A percentile compares a stretch with the other conserved stretches of the same genome.
phyloP scores from a whole-genome alignment of 2,888 invertebrate species.

The Asteroscopus sphinx region DNA sequence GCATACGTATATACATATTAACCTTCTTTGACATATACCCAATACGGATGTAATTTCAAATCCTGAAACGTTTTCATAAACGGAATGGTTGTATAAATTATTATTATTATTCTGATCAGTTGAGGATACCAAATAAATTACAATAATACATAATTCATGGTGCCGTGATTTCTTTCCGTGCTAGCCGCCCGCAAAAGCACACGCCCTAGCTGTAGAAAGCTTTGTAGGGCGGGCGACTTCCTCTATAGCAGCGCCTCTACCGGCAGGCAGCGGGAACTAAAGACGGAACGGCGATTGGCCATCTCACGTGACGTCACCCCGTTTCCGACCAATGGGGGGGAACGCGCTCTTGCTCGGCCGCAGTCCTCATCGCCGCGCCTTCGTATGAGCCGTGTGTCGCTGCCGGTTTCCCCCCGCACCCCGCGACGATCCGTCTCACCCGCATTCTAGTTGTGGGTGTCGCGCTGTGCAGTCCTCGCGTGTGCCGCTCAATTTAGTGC shows the following conservation, averaged over 20 bases:
- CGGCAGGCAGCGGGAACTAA: conserved; percentile 71
- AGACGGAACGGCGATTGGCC: conserved; percentile 74
- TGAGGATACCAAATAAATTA: conserved; percentile 47
- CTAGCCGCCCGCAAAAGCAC: conserved; percentile 82
- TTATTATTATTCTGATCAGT: conserved; percentile 50
- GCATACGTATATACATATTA: conserved; percentile 56
- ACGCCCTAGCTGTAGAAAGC: conserved; percentile 88
- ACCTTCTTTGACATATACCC: conserved; percentile 70
- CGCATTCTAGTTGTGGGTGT: conserved; percentile 90
- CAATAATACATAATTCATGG: conserved; percentile 64
- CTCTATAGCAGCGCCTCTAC: conserved; percentile 77
- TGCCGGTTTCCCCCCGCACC: conserved; percentile 80
- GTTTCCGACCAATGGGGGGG: conserved; percentile 82
- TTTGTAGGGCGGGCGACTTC: conserved; percentile 87
- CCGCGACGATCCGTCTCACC: conserved; percentile 81
- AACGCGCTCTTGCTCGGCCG: conserved; percentile 82
- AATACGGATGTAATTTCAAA: conserved; percentile 53
- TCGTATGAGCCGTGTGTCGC: conserved; percentile 86
- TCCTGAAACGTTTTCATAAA: conserved; percentile 35
- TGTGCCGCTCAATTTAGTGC: conserved; percentile 87
- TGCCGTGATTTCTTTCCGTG: conserved; percentile 69
- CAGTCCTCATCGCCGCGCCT: conserved; percentile 88
- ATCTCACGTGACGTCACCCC: conserved; percentile 81
- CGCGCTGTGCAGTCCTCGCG: conserved; percentile 89
- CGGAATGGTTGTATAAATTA: conserved; percentile 45